Conservation (phyloP, 2,113 vertebrate species). For the Rhinichthys klamathensis region DNA sequence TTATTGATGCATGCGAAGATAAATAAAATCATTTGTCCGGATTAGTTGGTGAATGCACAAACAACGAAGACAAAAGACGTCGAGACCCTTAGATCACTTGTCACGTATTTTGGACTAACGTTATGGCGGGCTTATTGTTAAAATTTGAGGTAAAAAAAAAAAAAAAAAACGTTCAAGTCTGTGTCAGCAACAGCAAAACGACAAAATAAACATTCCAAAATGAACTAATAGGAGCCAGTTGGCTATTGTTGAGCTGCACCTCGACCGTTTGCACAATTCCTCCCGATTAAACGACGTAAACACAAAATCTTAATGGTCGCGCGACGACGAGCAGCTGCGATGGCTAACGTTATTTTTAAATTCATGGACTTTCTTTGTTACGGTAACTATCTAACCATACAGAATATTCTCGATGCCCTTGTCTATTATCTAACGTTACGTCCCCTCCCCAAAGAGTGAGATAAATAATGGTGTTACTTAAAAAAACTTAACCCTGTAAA, state of each 20-base stretch:
- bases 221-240: background rate
- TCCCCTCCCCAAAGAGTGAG: background rate
- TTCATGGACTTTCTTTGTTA: background rate
- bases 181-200: background rate
- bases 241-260: background rate
- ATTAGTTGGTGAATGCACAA: background rate
- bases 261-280: background rate
- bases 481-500: background rate
- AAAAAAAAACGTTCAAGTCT: background rate
- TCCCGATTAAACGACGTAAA: background rate
- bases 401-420: background rate
- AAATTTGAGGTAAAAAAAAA: background rate
- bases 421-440: background rate
- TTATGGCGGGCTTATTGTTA: background rate
- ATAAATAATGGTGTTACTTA: background rate
- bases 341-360: background rate
- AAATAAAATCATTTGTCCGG: background rate
- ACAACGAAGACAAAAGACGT: slow-evolving; percentile 36
- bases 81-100: background rate
- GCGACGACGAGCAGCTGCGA: background rate
- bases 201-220: background rate
- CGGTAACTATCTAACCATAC: background rate
- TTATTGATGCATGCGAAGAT: background rate
- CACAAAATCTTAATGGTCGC: background rate
- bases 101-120: background rate